Evolutionary conservation across 2,113 vertebrate genomes (phyloP).

Genomic region (Regulus satrapa): DNA sequence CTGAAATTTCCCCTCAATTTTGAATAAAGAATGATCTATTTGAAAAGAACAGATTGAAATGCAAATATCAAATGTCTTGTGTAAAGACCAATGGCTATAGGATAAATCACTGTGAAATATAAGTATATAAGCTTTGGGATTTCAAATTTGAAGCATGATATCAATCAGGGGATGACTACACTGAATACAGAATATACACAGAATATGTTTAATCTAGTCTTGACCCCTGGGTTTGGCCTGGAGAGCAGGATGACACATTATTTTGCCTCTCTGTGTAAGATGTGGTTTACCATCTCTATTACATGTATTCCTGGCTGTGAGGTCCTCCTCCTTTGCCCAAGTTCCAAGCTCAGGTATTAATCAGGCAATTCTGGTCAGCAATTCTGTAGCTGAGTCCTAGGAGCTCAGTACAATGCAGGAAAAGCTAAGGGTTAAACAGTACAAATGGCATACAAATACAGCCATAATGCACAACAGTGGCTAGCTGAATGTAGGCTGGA

Average conservation of each 20-base stretch:
- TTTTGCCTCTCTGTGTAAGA: neutral
- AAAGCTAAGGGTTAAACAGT: neutral
- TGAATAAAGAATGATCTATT: neutral
- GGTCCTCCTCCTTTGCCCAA: neutral
- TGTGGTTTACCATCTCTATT: neutral
- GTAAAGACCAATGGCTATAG: neutral
- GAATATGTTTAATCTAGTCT: neutral
- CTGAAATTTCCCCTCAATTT: neutral
- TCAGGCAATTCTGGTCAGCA: neutral
- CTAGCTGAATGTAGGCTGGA: neutral
- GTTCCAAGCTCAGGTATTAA: neutral
- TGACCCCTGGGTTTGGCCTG: neutral
- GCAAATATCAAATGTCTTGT: neutral
- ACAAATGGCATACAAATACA: neutral
- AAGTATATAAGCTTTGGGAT: neutral
- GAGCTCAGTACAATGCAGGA: neutral
- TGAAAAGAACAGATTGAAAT: neutral
- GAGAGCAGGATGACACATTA: neutral
- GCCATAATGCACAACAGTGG: neutral
- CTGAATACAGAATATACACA: neutral
- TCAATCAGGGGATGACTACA: neutral
- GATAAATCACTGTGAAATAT: neutral
- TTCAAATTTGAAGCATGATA: neutral
- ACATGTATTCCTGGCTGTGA: neutral
- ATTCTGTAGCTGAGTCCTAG: neutral